phyloP scores from a whole-genome alignment of 2,797 vertebrate species.

The Chaetodon trifasciatus region DNA sequence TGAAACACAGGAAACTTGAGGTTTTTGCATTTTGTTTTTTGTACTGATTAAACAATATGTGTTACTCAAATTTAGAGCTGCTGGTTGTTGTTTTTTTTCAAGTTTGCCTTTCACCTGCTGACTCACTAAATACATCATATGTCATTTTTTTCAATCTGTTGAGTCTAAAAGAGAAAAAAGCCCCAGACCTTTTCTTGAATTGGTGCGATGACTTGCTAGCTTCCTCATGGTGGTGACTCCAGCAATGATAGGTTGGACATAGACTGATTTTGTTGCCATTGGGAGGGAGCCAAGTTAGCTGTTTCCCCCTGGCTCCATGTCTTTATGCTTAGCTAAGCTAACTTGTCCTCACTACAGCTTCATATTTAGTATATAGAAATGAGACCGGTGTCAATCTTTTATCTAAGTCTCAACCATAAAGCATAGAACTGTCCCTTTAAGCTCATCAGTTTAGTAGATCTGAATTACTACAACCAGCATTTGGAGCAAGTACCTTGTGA shows the following conservation, averaged over 20 bases:
- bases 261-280: too few species aligned
- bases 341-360: background rate
- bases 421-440: background rate
- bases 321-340: constrained; percentile 15
- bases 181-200: background rate
- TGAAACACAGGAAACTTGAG: too few species aligned
- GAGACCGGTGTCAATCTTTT: background rate
- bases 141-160: too few species aligned
- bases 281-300: too few species aligned
- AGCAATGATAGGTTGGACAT: too few species aligned
- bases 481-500: background rate
- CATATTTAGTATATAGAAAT: background rate
- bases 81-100: background rate
- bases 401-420: background rate
- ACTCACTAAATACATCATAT: too few species aligned
- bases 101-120: too few species aligned
- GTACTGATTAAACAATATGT: background rate
- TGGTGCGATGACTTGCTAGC: too few species aligned
- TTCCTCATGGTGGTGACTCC: background rate
- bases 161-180: too few species aligned
- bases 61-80: background rate
- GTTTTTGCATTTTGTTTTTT: too few species aligned
- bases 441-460: background rate
- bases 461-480: background rate
- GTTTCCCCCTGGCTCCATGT: background rate